Base-by-base conservation (phyloP, 2,113 vertebrate genomes). In the Cnemophilus loriae region DNA sequence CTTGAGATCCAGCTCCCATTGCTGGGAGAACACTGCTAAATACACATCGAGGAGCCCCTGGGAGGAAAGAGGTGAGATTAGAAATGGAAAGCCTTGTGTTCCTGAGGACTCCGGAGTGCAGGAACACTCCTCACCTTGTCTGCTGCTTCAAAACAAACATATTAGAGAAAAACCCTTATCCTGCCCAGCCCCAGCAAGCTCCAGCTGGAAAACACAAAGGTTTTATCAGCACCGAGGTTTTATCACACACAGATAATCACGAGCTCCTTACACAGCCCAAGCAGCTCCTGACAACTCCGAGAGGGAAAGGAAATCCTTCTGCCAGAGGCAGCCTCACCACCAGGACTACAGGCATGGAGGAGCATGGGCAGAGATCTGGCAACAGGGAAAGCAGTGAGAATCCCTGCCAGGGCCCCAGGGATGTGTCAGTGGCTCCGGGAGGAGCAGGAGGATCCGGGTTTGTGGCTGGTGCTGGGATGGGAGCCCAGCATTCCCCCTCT, bases 371-470 rank as follows among this genome's bases (percentile, higher is more conserved):
- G 63, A 47, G 59, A 30, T 3, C 37, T 21, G 41, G 37, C 39
- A 33, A 30, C 7, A 0, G 3, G 7, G 4, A 30, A 2, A 3
- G 52, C 50, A 20, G 3, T 1, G 33, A 24, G 33, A 33, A 37
- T 32, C 49, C 37, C 52, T 27, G 57, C 32, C n/a, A 11, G 21
- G 47, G 32, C 26, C 73, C 0, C 6, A 16, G 56, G 71, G 23
- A 6, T 0, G 3, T 9, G 71, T 4, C 20, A 11, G 6, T 0
- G 1, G n/a, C 53, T 10, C 8, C 21, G 5, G 42, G 52, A 73
- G 50, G 12, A 27, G 24, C 17, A 1, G 41, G 6, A 27, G 27
- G 64, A 37, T 13, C 15, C 9, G 6, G 23, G 30, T 18, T 33
- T 26, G 44, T 24, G 56, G 42, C 63, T 15, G 41, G 10, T 8